phyloP scores from a whole-genome alignment of 53 echinoderm and acorn worm species.

The Crossaster papposus region DNA sequence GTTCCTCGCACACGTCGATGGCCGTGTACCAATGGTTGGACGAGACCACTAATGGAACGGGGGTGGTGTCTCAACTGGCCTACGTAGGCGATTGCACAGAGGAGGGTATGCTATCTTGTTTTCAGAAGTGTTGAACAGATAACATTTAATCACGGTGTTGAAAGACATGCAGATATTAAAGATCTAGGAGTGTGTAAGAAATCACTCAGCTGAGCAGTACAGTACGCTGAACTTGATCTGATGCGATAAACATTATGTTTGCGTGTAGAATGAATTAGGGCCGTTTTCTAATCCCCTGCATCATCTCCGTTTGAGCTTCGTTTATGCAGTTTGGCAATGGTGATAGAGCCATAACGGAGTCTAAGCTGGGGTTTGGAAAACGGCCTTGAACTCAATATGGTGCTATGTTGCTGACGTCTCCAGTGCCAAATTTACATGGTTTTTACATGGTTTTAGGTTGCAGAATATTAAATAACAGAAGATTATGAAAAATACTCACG shows the following conservation, averaged over 20 bases:
- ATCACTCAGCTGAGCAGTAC: neutral
- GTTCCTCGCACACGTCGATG: slow-evolving; percentile 68
- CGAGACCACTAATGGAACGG: slow-evolving; percentile 58
- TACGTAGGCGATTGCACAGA: slow-evolving; percentile 35
- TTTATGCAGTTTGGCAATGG: no score
- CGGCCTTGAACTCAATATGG: no score
- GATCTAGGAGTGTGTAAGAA: neutral
- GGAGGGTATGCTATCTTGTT: slow-evolving; percentile 17
- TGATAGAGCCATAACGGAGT: no score
- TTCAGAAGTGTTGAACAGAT: neutral
- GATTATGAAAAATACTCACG: no score
- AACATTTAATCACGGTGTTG: neutral
- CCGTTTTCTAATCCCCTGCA: no score
- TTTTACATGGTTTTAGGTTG: no score
- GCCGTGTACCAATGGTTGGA: slow-evolving; percentile 60
- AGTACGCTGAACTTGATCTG: neutral
- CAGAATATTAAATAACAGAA: no score
- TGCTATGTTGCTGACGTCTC: no score
- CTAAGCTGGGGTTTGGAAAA: no score
- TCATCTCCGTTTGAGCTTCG: no score
- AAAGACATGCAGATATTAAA: neutral
- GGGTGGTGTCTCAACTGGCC: slow-evolving; percentile 43
- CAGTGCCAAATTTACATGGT: no score
- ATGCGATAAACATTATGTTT: neutral
- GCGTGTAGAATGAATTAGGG: no score